Percentiles rank a stretch among this genome's conserved stretches.
Evolutionary conservation across 2,888 invertebrate genomes (phyloP).

Genomic region (Pimpla rufipes): DNA sequence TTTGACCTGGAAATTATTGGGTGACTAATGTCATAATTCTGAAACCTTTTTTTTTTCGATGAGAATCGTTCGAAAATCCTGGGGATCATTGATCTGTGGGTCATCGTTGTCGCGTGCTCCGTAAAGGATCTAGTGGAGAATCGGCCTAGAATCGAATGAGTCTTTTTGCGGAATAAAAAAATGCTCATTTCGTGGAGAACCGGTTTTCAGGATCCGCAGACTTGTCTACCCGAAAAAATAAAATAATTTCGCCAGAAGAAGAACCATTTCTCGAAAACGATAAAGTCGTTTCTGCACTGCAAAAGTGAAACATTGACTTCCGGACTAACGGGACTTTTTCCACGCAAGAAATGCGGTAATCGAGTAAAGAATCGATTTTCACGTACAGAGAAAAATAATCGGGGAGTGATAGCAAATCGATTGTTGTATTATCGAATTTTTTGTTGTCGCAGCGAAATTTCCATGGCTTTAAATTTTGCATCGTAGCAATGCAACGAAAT

Average conservation of each 20-base stretch:
- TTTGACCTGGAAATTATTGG: no score
- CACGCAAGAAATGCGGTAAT: neutral
- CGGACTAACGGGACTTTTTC: no score
- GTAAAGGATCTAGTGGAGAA: neutral
- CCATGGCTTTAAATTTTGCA: no score
- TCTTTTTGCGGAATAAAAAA: neutral
- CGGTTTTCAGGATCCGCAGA: neutral
- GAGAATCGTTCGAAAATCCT: neutral
- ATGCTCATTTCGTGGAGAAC: neutral
- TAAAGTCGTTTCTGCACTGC: no score
- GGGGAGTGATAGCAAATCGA: no score
- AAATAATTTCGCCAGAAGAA: neutral
- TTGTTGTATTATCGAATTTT: no score
- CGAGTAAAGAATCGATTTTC: neutral
- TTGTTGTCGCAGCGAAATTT: no score
- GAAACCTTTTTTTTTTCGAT: neutral
- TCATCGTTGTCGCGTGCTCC: neutral
- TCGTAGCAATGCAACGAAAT: no score
- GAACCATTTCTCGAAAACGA: no score
- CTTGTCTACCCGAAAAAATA: neutral
- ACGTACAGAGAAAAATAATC: no score
- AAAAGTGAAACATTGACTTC: no score
- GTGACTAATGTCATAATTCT: no score
- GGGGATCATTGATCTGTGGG: neutral
- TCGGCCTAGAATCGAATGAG: neutral